A percentile compares a stretch with the other conserved stretches of the same genome.
phyloP scores from a whole-genome alignment of 2,888 invertebrate species.

The Smittia sp. region DNA sequence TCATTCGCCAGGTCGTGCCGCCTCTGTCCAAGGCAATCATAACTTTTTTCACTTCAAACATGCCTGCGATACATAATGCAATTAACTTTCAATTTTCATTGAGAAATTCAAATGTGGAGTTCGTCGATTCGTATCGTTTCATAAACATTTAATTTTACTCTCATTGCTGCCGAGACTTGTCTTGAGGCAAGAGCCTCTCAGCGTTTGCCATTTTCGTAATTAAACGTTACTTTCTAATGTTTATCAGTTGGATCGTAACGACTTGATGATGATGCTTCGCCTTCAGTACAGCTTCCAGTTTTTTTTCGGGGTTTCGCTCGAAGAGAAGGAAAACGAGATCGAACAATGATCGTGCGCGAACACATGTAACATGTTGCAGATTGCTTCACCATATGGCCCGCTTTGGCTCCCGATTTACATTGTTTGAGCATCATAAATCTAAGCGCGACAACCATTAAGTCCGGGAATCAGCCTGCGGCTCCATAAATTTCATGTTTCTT shows the following conservation, averaged over 20 bases:
- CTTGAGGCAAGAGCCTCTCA: no score
- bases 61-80: conserved; percentile 35
- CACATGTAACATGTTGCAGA: conserved; percentile 10
- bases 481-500: conserved; percentile 23
- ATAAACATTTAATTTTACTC: conserved; percentile 7
- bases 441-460: conserved; percentile 10
- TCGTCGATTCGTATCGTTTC: background rate
- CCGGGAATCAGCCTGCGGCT: background rate
- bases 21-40: no score
- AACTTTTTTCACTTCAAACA: conserved; percentile 15
- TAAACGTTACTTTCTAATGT: conserved; percentile 32
- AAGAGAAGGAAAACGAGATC: background rate
- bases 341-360: conserved; percentile 19
- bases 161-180: background rate
- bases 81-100: conserved; percentile 41
- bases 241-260: conserved; percentile 37
- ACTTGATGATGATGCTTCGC: background rate
- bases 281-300: background rate
- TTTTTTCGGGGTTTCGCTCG: background rate
- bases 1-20: no score
- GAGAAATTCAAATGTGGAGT: conserved; percentile 35
- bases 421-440: conserved; percentile 39
- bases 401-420: conserved; percentile 32
- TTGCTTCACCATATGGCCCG: conserved; percentile 24
- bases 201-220: conserved; percentile 34